Base-by-base conservation (phyloP, 2,113 vertebrate genomes). In the Apaloderma vittatum region DNA sequence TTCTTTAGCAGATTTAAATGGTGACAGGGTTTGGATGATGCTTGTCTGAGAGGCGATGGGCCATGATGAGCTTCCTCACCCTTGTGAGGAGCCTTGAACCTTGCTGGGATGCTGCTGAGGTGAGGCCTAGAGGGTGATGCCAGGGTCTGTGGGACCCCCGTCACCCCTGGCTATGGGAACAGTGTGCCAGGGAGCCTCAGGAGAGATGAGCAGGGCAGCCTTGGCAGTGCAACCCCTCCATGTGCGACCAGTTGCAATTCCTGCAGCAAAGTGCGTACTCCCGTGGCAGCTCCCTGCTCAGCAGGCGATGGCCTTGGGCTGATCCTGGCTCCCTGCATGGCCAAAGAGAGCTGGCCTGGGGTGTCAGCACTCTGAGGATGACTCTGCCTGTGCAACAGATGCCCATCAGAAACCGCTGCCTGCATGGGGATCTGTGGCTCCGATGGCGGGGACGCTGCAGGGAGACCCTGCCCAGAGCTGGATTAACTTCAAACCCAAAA, bases 401-500 rank as follows among this genome's bases (percentile, higher is more conserved):
- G 54, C 18, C 40, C 32, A 13, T 48, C 43, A 70, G 68, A 81
- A 40, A 17, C n/a, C 1, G 0, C 2, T 59, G 2, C 62, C 43
- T 20, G 46, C 1, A 0, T 55, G 43, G 32, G n/a, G 59, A 74
- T 78, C 79, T 70, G 21, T 2, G 24, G 45, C 52, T 66, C 43
- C 1, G 3, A 62, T 24, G 22, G 30, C 4, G 3, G 17, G 45
- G 74, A 87, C 3, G 8, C 45, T 62, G 58, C 8, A 4, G 46
- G 40, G 32, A 88, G 52, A 90, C 9, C 9, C 65, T 88, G 72
- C 49, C 40, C 21, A 20, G 55, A 72, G 79, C 77, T 93, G 90
- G 82, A 97, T 96, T 96, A 96, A 94, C 51, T 93, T 93, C 88
- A 93, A 48, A 74, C 12, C 63, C 75, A 58, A 76, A 68, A 84